Conservation (phyloP, 2,888 invertebrate species). For the Furcula furcula region DNA sequence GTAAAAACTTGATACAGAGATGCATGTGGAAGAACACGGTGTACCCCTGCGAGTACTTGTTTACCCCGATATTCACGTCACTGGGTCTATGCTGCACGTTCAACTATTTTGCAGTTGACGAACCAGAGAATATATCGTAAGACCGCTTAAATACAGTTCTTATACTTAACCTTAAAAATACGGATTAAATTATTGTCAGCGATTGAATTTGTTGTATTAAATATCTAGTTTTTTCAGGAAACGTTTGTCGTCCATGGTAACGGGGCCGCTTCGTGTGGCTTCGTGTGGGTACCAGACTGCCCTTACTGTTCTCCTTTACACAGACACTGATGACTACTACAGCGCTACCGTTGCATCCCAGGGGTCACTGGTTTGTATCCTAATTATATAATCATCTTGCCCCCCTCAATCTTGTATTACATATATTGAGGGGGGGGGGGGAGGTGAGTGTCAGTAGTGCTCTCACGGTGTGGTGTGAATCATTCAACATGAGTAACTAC, state of each 20-base stretch:
- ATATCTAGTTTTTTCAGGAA: too few species aligned
- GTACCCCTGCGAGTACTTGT: conserved; percentile 74
- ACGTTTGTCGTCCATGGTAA: conserved; percentile 37
- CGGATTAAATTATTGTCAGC: too few species aligned
- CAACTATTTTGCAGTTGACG: conserved; percentile 77
- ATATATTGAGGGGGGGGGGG: too few species aligned
- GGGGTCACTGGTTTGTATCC: conserved; percentile 79
- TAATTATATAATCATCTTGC: too few species aligned
- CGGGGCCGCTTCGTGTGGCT: conserved; percentile 81
- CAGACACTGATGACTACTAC: conserved; percentile 82
- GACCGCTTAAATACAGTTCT: conserved; percentile 1
- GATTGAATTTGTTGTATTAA: too few species aligned
- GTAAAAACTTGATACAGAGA: conserved; percentile 68
- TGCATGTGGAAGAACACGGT: conserved; percentile 83
- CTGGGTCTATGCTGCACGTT: conserved; percentile 84
- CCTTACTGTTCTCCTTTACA: conserved; percentile 81
- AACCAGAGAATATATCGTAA: conserved; percentile 6
- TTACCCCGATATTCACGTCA: conserved; percentile 68
- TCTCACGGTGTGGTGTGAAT: too few species aligned
- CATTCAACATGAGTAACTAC: too few species aligned
- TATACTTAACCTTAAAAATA: too few species aligned
- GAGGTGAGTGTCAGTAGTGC: too few species aligned
- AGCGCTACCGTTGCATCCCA: conserved; percentile 82
- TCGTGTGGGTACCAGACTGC: conserved; percentile 87
- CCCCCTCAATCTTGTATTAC: too few species aligned